These are phyloP conservation scores for Anodontia alba DNA, from an alignment of 2,888 invertebrate genomes.

Conservation along the genomic window DNA sequence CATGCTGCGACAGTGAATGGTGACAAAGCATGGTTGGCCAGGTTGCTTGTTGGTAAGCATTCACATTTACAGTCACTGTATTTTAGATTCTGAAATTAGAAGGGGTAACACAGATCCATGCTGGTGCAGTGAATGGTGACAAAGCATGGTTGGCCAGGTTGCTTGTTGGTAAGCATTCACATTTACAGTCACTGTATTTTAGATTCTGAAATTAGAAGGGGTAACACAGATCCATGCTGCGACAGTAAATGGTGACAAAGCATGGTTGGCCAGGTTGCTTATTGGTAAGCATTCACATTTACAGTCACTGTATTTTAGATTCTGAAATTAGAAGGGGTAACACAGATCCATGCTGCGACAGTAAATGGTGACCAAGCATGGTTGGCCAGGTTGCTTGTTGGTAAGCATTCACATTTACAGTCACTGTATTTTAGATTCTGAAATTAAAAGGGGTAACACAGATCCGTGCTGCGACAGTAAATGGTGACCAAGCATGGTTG, in stretches of 20 bases:
- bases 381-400: conserved; percentile 80
- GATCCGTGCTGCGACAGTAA: conserved; percentile 83
- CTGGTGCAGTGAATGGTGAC: conserved; percentile 84
- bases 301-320: too few species aligned
- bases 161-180: conserved; percentile 78
- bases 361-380: conserved; percentile 83
- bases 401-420: too few species aligned
- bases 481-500: conserved; percentile 83
- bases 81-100: conserved; percentile 73
- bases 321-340: conserved; percentile 73
- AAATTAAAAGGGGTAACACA: conserved; percentile 75
- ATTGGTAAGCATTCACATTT: too few species aligned
- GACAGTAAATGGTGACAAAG: conserved; percentile 82
- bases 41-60: too few species aligned
- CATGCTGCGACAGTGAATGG: conserved; percentile 83
- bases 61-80: too few species aligned
- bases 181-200: too few species aligned
- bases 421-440: too few species aligned
- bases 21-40: too few species aligned
- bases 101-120: conserved; percentile 80
- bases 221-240: conserved; percentile 82
- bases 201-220: conserved; percentile 70
- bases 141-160: conserved; percentile 81
- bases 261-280: too few species aligned
- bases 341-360: conserved; percentile 83